Percentiles rank a stretch among this genome's conserved stretches.
Evolutionary conservation across 2,888 invertebrate species (phyloP).

Genomic region (Pandemis cinnamomeana): DNA sequence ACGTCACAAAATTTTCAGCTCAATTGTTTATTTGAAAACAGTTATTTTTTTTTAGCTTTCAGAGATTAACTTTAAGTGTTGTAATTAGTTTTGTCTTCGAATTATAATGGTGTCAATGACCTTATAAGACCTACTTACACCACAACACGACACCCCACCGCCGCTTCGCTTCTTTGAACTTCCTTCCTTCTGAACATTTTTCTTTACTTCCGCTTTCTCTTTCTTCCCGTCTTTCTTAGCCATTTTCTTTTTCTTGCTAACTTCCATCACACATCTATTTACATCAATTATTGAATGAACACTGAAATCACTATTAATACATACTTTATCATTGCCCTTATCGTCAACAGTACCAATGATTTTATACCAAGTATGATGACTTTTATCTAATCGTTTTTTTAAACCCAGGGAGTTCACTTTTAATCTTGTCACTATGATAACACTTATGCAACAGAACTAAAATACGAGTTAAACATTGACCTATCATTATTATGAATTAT

Average conservation of each 20-base stretch:
- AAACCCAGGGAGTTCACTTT: slow-evolving; percentile 8
- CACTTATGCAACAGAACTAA: slow-evolving; percentile 6
- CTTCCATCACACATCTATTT: slow-evolving; percentile 25
- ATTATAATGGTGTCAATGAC: background rate
- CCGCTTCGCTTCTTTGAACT: slow-evolving; percentile 1
- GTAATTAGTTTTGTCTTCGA: too few species aligned
- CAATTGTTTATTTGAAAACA: too few species aligned
- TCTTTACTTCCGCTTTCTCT: slow-evolving; percentile 10
- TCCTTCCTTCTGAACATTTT: slow-evolving; percentile 7
- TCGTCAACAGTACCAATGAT: slow-evolving; percentile 27
- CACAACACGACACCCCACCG: background rate
- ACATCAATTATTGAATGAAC: slow-evolving; percentile 3
- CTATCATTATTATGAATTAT: background rate
- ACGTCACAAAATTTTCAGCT: too few species aligned
- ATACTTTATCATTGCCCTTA: slow-evolving; percentile 20
- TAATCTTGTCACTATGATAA: slow-evolving; percentile 10
- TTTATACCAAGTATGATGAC: slow-evolving; percentile 11
- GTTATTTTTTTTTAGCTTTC: too few species aligned
- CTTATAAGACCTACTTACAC: background rate
- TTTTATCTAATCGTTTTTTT: slow-evolving; percentile 30
- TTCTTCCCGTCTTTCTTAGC: slow-evolving; percentile 28
- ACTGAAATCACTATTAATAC: slow-evolving; percentile 23
- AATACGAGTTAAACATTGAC: background rate
- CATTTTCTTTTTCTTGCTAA: slow-evolving; percentile 39
- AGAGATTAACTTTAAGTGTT: too few species aligned